Percentiles rank a stretch among this genome's conserved stretches.
Evolutionary conservation across 1,140 invertebrate genomes (phyloP).

Genomic region (Luehdorfia chinensis): DNA sequence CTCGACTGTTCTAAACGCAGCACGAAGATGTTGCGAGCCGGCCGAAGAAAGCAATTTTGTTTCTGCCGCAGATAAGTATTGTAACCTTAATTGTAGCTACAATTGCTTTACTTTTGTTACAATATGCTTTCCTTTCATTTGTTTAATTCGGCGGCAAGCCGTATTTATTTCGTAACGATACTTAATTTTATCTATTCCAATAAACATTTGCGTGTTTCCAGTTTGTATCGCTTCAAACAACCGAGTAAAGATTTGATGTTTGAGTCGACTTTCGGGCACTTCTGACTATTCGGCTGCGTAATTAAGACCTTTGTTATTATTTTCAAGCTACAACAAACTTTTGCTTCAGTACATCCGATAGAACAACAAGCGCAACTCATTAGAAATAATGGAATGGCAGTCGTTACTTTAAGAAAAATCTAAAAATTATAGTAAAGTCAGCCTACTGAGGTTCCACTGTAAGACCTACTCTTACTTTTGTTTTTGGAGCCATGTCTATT

Average conservation of each 20-base stretch:
- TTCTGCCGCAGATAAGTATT: constrained; percentile 41
- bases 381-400: constrained; percentile 1
- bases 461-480: too few species aligned
- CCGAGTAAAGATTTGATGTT: background rate
- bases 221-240: background rate
- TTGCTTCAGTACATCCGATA: constrained; percentile 3
- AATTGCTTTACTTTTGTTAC: constrained; percentile 36
- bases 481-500: too few species aligned
- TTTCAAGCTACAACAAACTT: background rate
- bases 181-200: constrained; percentile 11
- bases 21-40: constrained; percentile 29
- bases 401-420: too few species aligned
- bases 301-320: constrained; percentile 8
- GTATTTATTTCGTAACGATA: constrained; percentile 10
- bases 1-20: constrained; percentile 26
- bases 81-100: constrained; percentile 46
- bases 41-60: constrained; percentile 51
- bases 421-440: too few species aligned
- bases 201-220: constrained; percentile 8
- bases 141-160: constrained; percentile 16
- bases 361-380: constrained; percentile 4
- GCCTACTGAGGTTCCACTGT: too few species aligned
- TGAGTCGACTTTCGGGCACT: background rate
- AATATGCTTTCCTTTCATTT: constrained; percentile 23
- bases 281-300: background rate